Base-by-base conservation (phyloP, 53 echinoderm and acorn worm species). In the Stichopus horrens region DNA sequence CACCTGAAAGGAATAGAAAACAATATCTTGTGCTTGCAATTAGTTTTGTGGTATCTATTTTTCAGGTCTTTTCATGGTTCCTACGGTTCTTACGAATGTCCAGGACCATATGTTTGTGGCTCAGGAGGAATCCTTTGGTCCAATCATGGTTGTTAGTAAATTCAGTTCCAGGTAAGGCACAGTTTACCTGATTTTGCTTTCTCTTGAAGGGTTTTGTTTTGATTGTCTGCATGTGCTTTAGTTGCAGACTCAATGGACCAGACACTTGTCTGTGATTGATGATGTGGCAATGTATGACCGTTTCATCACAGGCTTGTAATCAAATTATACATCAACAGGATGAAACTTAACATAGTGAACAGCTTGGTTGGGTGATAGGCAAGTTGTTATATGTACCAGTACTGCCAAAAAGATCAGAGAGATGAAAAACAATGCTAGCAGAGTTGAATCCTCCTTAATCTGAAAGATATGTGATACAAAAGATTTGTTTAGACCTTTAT, bases 61-160 rank as follows among this genome's bases (percentile, higher is more conserved):
- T 57, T n/a, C 51, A 98, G 98, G 98, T 93, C 91, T 95, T 53
- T 98, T 96, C 92, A 98, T 98, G 98, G 92, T 91, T n/a, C 98
- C 98, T 10, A 98, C 98, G 21, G 92, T 98, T 5, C 91, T 98
- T 67, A 98, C 98, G 0, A 89, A 96, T 86, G 98, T 98, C 57
- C 82, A 88, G 58, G 98, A 98, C 88, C 88, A 92, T 78, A 98
- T 95, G 95, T 90, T 98, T 89, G 91, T 96, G 0, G 95, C 98
- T 6, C 75, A 98, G 54, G 98, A 98, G 60, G 98, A 98, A 75
- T 98, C 98, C 0, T 98, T 98, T 91, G 98, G 98, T 23, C 98
- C 98, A 5, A 89, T 98, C 92, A 98, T 98, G 98, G 91, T 98
- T 7, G 89, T 98, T 65, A 88, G 92, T 74, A 95, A 98, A 80